These are phyloP conservation scores for Hippolais icterina DNA, from an alignment of 2,113 vertebrate species.

Conservation along the genomic window DNA sequence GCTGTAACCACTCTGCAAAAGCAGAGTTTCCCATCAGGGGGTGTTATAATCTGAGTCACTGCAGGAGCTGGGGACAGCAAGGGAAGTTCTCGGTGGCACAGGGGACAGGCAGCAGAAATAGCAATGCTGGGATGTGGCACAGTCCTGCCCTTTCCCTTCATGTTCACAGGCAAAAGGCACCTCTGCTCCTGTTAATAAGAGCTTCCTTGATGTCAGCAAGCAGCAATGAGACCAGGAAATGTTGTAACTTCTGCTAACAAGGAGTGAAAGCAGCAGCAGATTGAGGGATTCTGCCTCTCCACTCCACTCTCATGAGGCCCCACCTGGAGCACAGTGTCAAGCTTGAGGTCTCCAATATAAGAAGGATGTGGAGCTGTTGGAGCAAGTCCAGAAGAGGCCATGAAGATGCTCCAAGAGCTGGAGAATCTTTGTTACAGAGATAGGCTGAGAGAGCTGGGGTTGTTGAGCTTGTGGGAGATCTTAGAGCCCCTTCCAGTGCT, in stretches of 20 bases:
- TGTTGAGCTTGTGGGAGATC: background rate
- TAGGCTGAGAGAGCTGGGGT: background rate
- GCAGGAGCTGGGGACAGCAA: background rate
- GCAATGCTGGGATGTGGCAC: rapidly evolving
- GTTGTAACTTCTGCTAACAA: background rate
- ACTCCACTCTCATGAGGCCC: background rate
- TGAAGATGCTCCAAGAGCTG: background rate
- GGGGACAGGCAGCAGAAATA: background rate
- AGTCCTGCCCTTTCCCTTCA: background rate
- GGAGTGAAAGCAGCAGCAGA: background rate
- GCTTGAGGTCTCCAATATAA: rapidly evolving
- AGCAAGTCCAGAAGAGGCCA: background rate
- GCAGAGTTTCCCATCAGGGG: background rate
- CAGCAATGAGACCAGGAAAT: background rate
- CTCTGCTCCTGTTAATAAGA: background rate
- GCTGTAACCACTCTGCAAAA: background rate
- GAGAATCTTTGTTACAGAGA: background rate
- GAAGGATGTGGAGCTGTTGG: background rate
- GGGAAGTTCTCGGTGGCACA: background rate
- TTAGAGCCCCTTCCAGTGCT: background rate
- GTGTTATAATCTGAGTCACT: background rate
- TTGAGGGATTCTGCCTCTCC: background rate
- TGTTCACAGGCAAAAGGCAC: background rate
- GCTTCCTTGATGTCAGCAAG: background rate
- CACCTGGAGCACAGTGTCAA: background rate